Base-by-base conservation (phyloP, 2,113 vertebrate species). In the Scophthalmus maximus region DNA sequence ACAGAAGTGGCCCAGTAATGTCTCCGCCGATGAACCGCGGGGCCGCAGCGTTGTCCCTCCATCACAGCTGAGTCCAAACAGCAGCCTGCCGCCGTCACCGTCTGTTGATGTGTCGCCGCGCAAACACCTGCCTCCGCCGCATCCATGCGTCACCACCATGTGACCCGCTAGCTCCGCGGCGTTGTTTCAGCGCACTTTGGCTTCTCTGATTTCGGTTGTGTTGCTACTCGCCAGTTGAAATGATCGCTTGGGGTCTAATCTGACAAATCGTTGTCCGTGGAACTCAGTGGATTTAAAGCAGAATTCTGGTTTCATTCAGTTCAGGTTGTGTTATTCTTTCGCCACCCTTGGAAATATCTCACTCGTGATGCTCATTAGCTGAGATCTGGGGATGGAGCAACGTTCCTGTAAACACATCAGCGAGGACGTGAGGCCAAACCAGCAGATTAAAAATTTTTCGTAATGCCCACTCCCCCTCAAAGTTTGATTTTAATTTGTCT, bases 1-100 rank as follows among this genome's bases (percentile, higher is more conserved):
- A 93, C 92, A 94, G 92, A 89, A 93, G 93, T 94, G 94, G 92
- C 95, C 95, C 95, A 94, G 94, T 96, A 94, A 96, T 89, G 95
- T 95, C 95, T 93, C 78, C 78, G 93, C 92, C 87, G 91, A 93
- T 81, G 94, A 95, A 95, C 94, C 92, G 92, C 92, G 93, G n/a
- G 95, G 93, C 92, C 87, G 78, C 83, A 91, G 90, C 89, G 87
- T 85, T 85, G 79, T 89, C 79, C 75, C 64, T 90, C 86, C 89
- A 79, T 91, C 90, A 88, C 66, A 67, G 78, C 70, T 67, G 77
- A 83, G 79, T 83, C 82, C 85, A 82, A 84, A 86, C 80, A 80
- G 78, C 90, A 85, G 85, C 75, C 74, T 85, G 85, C 81, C 25
- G 68, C 85, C 87, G 90, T 87, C 89, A 78, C 82, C 65, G 73